These are phyloP conservation scores for Guaruba guarouba DNA, from an alignment of 2,113 vertebrate genomes.

Conservation along the genomic window DNA sequence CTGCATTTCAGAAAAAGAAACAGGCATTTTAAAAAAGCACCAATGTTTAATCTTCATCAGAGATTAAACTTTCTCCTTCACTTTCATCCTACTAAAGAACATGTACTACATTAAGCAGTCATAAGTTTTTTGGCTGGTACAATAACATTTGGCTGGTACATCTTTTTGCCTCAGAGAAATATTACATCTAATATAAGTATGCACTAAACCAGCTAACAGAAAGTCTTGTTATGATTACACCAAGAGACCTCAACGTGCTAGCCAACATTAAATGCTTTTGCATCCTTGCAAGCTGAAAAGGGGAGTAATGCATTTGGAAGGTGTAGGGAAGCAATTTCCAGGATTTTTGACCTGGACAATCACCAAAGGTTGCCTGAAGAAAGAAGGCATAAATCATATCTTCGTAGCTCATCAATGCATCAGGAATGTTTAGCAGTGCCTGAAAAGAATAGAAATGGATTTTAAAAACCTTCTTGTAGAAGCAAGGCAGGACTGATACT, in stretches of 20 bases:
- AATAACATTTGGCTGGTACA: neutral
- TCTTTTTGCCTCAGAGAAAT: neutral
- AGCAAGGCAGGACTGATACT: neutral
- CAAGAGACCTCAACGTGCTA: neutral
- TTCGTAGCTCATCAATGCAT: neutral
- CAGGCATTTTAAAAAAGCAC: rapidly evolving
- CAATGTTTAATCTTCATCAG: neutral
- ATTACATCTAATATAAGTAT: neutral
- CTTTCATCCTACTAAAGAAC: neutral
- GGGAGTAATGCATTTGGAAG: neutral
- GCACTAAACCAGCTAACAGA: neutral
- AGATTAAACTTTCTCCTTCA: neutral
- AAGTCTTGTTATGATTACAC: neutral
- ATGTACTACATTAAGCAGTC: neutral
- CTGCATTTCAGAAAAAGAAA: neutral
- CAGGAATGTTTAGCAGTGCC: neutral
- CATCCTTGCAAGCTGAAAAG: neutral
- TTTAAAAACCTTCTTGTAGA: neutral
- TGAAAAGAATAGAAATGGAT: neutral
- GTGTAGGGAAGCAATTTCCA: neutral
- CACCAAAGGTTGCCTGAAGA: neutral
- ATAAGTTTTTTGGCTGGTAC: neutral
- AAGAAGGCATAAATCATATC: neutral
- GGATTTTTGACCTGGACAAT: neutral
- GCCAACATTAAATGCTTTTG: neutral